Base-by-base conservation (phyloP, 2,888 invertebrate species). In the Vandiemenella viatica region DNA sequence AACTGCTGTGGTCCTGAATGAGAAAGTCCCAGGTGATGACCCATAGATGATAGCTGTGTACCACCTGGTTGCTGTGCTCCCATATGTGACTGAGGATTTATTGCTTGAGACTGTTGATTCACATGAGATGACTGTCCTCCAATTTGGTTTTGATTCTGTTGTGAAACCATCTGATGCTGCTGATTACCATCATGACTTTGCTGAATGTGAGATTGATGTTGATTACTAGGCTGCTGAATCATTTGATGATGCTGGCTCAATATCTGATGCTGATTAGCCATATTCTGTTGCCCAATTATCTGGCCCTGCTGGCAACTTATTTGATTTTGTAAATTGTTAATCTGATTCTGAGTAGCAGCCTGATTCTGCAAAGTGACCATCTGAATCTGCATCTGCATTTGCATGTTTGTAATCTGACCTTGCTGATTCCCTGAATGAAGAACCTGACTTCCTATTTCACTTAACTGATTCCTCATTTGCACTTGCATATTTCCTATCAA, bases 121-220 rank as follows among this genome's bases (percentile, higher is more conserved):
- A 32, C n/a, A 13, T 32, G 32, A 32, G 32, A n/a, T n/a, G n/a
- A n/a, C n/a, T n/a, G n/a, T n/a, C n/a, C n/a, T n/a, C n/a, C n/a
- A n/a, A n/a, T n/a, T n/a, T n/a, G n/a, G n/a, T n/a, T 37, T 48
- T 20, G 37, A 40, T 37, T 48, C 37, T 48, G 48, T 17, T n/a
- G 41, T 13, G 18, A 22, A 22, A 6, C 32, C 32, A 45, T 32
- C 32, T 32, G 32, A 2, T 10, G n/a, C 10, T 32, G 10, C n/a
- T 32, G 32, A 32, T 10, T 13, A 32, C n/a, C n/a, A n/a, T n/a
- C n/a, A n/a, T n/a, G n/a, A 18, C 8, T 45, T n/a, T 37, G 37
- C 18, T 45, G 45, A 37, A 20, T 45, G 4, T n/a, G 13, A 32
- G n/a, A 10, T 23, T 23, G 26, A 23, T 23, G 26, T 23, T 23